Base-by-base conservation (phyloP, 53 echinoderm and acorn worm species). In the Holothuria scabra region DNA sequence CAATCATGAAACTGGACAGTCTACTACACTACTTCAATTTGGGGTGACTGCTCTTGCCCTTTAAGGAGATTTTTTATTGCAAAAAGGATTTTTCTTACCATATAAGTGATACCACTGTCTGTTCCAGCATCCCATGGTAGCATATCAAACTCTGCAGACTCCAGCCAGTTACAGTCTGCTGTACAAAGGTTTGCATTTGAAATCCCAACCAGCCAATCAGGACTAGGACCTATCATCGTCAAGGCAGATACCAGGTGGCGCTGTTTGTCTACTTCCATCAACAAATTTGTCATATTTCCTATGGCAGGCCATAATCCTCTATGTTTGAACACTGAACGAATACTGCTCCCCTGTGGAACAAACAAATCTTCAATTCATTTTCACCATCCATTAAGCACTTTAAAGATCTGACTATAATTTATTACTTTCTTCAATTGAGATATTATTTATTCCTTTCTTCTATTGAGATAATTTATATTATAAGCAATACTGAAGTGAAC, bases 81-180 rank as follows among this genome's bases (percentile, higher is more conserved):
- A n/a, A 3, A 52, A 52, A 18, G 52, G 2, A 4, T 52, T 1
- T 22, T 64, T 18, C 64, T 21, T 82, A 97, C 97, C 90, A 89
- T 90, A 66, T 92, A 99, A 29, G 90, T 88, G 60, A 94, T 79
- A 24, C 99, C 99, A 24, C 95, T 95, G 57, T 99, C 99, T 2
- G 99, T 99, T 16, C 99, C 99, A 3, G 99, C 99, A 76, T 99
- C 99, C 99, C 99, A 99, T 1, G 95, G 99, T 59, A 87, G 66
- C 57, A 95, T 55, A 67, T 92, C 84, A 71, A 88, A 84, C 81
- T 91, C 94, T 59, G 83, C 88, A 22, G 52, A 38, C 69, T 89
- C 89, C 19, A 90, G 69, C 99, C 99, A 99, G 8, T 86, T 86
- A 56, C 99, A 99, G 37, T 99, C 94, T 20, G 65, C 87, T 1